Base-by-base conservation (phyloP, 1,140 invertebrate genomes). In the Potamilus streckersoni region DNA sequence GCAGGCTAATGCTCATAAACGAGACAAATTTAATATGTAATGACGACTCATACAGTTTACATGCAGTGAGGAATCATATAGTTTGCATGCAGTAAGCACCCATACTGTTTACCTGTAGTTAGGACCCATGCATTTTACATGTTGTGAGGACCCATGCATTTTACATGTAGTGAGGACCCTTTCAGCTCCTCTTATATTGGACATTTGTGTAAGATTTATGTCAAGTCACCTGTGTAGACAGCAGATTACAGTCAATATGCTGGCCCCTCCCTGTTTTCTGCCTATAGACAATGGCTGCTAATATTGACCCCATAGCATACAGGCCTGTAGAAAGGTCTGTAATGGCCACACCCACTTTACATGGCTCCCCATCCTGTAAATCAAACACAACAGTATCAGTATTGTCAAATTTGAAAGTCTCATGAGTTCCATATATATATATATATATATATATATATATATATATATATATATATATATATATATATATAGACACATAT, bases 281-380 rank as follows among this genome's bases (percentile, higher is more conserved):
- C 78, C 95, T 91, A 82, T 97, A 93, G 60, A 96, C 89, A 15
- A 99, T 87, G 4, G 97, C 97, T 19, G 97, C 95, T 90, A 99
- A 91, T 68, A 99, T 98, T 0, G 97, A 96, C n/a, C 96, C 96
- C 88, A 97, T 95, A 12, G 96, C 96, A 89, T 97, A 98, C 2
- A 99, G 89, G 0, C 97, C 97, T 1, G 97, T 98, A 0, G 95
- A 93, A 62, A 99, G 82, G 90, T 99, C 97, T 1, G 96, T 98
- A 77, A 98, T 92, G 0, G 98, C 96, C 2, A 98, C 96, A 14
- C 97, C 97, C 76, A 94, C 93, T 90, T 98, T 98, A 79, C 95
- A 96, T 0, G 97, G 97, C 55, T 94, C 93, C 11, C 96, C 96
- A 86, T 94, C 86, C 88, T 90, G 38, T 16, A 59, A 76, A 31